Percentiles rank a stretch among this genome's conserved stretches.
phyloP scores from a whole-genome alignment of 1,140 invertebrate species.

The Trissolcus basalis region DNA sequence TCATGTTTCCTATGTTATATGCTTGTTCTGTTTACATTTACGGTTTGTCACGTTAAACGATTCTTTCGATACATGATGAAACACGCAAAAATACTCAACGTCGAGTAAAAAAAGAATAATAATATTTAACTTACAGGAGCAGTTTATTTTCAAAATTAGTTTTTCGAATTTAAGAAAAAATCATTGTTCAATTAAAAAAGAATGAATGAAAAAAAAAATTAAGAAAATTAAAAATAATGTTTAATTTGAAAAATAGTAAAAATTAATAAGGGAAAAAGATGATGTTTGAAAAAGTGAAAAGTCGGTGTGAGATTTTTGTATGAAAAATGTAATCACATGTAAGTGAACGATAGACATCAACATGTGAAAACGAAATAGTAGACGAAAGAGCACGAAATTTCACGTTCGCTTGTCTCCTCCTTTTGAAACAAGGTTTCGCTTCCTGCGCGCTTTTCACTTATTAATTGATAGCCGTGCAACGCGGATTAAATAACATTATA shows the following conservation, averaged over 20 bases:
- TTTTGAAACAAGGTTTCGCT: slow-evolving; percentile 56
- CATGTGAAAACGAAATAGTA: neutral
- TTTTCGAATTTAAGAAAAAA: too few relatives aligned
- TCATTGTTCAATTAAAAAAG: too few relatives aligned
- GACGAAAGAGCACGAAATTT: slow-evolving; percentile 46
- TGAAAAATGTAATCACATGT: neutral
- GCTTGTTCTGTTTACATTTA: too few relatives aligned
- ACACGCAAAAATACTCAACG: neutral
- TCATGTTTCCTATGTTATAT: too few relatives aligned
- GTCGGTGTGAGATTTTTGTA: neutral
- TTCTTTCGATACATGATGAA: slow-evolving; percentile 16
- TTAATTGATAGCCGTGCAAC: slow-evolving; percentile 51
- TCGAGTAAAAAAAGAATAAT: too few relatives aligned
- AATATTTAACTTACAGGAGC: too few relatives aligned
- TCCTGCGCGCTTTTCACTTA: slow-evolving; percentile 61
- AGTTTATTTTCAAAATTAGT: too few relatives aligned
- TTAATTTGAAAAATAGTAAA: too few relatives aligned
- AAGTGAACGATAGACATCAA: neutral
- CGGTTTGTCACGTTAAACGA: slow-evolving; percentile 22
- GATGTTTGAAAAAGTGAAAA: too few relatives aligned
- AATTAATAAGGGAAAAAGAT: too few relatives aligned
- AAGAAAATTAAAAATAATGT: too few relatives aligned
- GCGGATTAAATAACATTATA: slow-evolving; percentile 52
- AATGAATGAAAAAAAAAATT: too few relatives aligned
- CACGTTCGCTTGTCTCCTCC: slow-evolving; percentile 37